These are phyloP conservation scores for Machaerirhynchus nigripectus DNA, from an alignment of 2,113 vertebrate species.

Conservation along the genomic window DNA sequence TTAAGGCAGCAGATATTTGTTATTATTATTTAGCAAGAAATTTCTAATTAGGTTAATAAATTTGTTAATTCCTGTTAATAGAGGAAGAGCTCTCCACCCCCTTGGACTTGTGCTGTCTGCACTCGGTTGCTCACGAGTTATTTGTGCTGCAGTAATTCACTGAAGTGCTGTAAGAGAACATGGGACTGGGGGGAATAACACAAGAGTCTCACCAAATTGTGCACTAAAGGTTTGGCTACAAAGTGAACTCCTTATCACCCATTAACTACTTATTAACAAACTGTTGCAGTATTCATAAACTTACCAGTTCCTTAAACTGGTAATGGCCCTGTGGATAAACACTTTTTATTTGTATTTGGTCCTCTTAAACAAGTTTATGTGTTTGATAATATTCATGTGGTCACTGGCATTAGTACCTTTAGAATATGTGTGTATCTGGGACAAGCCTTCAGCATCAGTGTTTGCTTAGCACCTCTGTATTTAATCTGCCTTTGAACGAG, in stretches of 20 bases:
- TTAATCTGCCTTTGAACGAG: neutral
- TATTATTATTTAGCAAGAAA: neutral
- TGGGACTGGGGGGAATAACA: neutral
- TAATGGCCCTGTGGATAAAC: neutral
- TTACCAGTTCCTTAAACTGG: neutral
- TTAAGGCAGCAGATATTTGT: neutral
- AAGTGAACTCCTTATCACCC: neutral
- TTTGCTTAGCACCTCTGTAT: neutral
- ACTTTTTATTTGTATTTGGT: neutral
- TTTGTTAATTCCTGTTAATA: neutral
- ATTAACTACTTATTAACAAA: neutral
- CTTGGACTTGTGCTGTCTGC: neutral
- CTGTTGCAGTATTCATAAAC: neutral
- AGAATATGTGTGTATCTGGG: neutral
- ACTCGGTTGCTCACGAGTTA: fast-evolving
- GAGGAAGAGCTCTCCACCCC: neutral
- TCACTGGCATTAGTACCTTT: neutral
- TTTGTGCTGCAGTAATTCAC: neutral
- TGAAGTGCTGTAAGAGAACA: neutral
- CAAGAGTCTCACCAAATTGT: neutral
- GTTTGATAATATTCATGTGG: neutral
- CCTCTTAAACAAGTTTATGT: neutral
- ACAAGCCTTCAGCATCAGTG: neutral
- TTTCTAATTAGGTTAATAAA: neutral
- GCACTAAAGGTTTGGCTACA: neutral